Base-by-base conservation (phyloP, 1,140 invertebrate species). In the Homarus americanus region DNA sequence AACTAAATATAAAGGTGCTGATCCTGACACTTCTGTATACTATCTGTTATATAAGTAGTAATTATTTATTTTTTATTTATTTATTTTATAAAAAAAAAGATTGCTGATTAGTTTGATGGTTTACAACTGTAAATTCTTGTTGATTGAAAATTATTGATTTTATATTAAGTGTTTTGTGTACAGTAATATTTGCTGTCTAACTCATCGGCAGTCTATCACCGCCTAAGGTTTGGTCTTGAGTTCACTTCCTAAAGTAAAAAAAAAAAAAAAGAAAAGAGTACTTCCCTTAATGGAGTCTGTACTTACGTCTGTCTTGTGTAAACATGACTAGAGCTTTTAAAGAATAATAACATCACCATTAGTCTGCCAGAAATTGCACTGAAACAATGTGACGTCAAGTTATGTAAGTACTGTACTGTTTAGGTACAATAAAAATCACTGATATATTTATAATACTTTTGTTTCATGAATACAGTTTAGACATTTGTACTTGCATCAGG, bases 141-240 rank as follows among this genome's bases (percentile, higher is more conserved):
- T 34, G 32, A 58, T 53, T 53, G 17, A 80, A 53, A 44, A 41
- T 3, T 44, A n/a, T 80, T 12, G 41, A 28, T 80, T 80, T 80
- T 53, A 12, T 49, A 49, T 24, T 49, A 12, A 40, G 17, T 75
- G 3, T 78, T 78, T 36, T 38, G 10, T 53, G 41, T 41, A 53
- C n/a, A n/a, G 12, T 82, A 10, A 32, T 44, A 40, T 3, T 63
- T 63, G n/a, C 36, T 34, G 32, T 63, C 32, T 82, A 38, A 82
- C 79, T 82, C 79, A 58, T 82, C 63, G 79, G 79, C 79, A 82
- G 36, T 82, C 79, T 82, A 38, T 44, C 32, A 28, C 63, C 79
- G 36, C 79, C 28, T 82, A 58, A 82, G 49, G 79, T 82, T 58
- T 63, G 79, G 49, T 58, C 79, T 69, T 82, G 63, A 82, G 49